Evolutionary conservation across 2,797 vertebrate genomes (phyloP), one percentile per base, ranked within the genome.

Genomic region (Acrocephalus scirpaceus): DNA sequence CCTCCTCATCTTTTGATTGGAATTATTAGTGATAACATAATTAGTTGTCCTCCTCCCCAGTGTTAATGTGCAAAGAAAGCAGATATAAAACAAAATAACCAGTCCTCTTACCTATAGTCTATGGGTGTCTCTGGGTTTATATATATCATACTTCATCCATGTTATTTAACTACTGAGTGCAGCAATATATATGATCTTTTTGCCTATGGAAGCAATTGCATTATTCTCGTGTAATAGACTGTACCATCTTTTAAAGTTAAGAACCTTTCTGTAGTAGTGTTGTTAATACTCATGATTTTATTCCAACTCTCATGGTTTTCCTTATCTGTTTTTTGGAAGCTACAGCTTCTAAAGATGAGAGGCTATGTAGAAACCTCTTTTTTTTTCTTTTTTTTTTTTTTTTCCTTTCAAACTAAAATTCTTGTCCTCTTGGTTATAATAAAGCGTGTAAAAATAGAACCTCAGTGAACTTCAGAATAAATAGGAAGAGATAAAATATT

Each of bases 11-110:
- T 69, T 95, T 93, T 87, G 45, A 47, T 32, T 53, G 10, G 12
- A 70, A 56, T 77, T 53, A 44, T 56, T 76, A 70, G 15, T 48
- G 42, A 72, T 60, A 36, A 38, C 14, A 44, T 27, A 62, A 69
- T 66, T 78, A 2, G 10, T 56, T 50, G 11, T 5, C 4, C 11
- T 10, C 1, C 2, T 13, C 4, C 14, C 17, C 19, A 47, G 4
- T 1, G 45, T 20, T 66, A 60, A 42, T 42, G 25, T 34, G 13
- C 11, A 67, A 70, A 88, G 38, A 72, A 88, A 81, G 38, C 9
- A 67, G 18, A 20, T 34, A 44, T 16, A 56, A 40, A 90, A 20
- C 26, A 78, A 84, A 72, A 54, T 48, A 88, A 58, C 2, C 15
- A 30, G 12, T 62, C 7, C 7, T 50, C 21, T 53, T 70, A 56